phyloP scores from a whole-genome alignment of 1,140 invertebrate species.

The Dendroctonus valens region DNA sequence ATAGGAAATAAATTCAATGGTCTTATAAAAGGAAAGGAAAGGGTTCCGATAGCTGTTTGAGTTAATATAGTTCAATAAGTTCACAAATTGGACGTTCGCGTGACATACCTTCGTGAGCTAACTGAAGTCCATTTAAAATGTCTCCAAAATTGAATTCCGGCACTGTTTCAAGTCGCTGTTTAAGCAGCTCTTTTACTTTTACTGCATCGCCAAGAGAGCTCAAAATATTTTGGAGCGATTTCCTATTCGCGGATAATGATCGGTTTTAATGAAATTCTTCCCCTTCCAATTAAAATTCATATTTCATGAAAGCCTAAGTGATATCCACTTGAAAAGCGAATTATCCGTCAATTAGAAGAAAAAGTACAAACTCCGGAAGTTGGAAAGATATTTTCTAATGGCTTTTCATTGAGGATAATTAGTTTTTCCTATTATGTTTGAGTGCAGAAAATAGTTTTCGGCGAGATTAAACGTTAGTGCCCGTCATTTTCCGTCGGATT shows the following conservation, averaged over 20 bases:
- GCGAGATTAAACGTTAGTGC: neutral
- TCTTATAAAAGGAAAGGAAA: too few relatives aligned
- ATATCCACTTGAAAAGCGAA: constrained; percentile 14
- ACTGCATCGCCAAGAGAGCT: constrained; percentile 5
- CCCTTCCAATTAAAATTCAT: constrained; percentile 30
- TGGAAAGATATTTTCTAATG: constrained; percentile 24
- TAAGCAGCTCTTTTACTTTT: neutral
- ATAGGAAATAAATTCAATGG: too few relatives aligned
- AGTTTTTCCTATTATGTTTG: constrained; percentile 17
- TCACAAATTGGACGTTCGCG: constrained; percentile 1
- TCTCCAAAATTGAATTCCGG: constrained; percentile 16
- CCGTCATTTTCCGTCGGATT: neutral
- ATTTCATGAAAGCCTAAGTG: constrained; percentile 25
- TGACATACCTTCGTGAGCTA: constrained; percentile 7
- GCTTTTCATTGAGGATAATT: constrained; percentile 15
- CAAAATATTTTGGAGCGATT: constrained; percentile 13
- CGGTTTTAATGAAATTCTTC: constrained; percentile 29
- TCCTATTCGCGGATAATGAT: constrained; percentile 23
- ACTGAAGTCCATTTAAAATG: constrained; percentile 1
- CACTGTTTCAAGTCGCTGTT: constrained; percentile 15
- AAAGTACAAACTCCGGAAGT: constrained; percentile 13
- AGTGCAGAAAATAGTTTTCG: constrained; percentile 5
- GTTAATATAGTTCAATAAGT: constrained; percentile 13
- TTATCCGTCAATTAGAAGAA: constrained; percentile 27
- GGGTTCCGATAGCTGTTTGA: too few relatives aligned